Evolutionary conservation across 2,888 invertebrate species (phyloP).

Genomic region (Listrodromus nycthemerus): DNA sequence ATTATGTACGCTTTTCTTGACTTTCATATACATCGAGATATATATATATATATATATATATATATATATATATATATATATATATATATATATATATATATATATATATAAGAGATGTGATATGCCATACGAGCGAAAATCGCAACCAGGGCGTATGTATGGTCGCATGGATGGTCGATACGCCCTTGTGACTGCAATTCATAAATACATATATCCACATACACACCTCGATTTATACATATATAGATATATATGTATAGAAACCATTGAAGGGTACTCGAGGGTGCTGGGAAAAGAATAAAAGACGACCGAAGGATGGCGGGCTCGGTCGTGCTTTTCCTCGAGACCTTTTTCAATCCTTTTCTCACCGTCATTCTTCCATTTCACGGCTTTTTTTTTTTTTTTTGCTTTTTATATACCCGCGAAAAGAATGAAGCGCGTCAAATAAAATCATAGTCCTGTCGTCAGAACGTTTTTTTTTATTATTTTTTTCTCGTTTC

Average conservation of each 20-base stretch:
- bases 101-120: too few species aligned
- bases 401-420: slow-evolving; percentile 11
- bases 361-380: slow-evolving; percentile 26
- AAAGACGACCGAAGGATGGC: slow-evolving; percentile 15
- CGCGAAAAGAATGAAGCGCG: not conserved
- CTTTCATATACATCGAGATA: too few species aligned
- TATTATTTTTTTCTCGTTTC: not conserved
- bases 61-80: not conserved
- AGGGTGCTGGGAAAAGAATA: slow-evolving; percentile 16
- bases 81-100: not conserved
- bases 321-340: not conserved
- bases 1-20: slow-evolving; percentile 33
- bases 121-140: not conserved
- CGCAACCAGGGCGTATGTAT: not conserved
- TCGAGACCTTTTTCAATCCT: slow-evolving; percentile 31
- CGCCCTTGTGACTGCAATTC: not conserved
- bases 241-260: not conserved
- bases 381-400: slow-evolving; percentile 1
- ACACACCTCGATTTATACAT: not conserved
- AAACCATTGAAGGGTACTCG: not conserved
- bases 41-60: not conserved
- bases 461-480: not conserved
- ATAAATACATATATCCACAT: not conserved
- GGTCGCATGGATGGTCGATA: not conserved
- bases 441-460: slow-evolving; percentile 54